A percentile compares a stretch with the other conserved stretches of the same genome.
phyloP scores from a whole-genome alignment of 2,113 vertebrate genomes.

The Toxotes chatareus region DNA sequence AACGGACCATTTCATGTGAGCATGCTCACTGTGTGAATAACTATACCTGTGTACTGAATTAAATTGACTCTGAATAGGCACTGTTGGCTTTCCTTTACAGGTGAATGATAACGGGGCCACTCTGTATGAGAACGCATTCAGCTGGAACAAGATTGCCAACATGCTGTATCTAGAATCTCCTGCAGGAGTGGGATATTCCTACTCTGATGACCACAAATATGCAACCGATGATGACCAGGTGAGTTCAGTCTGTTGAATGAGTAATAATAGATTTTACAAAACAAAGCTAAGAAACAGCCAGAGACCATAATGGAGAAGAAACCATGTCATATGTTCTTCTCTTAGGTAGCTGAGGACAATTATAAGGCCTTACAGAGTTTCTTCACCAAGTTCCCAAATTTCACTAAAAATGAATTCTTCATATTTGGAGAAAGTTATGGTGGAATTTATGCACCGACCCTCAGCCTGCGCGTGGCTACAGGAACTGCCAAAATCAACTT shows the following conservation, averaged over 20 bases:
- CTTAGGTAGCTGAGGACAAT: constrained; percentile 84
- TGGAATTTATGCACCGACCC: constrained; percentile 83
- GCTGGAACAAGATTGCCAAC: constrained; percentile 86
- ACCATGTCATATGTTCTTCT: not conserved
- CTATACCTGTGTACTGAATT: not conserved
- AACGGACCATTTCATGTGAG: constrained; percentile 86
- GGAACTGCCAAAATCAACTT: constrained; percentile 79
- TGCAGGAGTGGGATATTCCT: constrained; percentile 87
- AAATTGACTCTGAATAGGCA: not conserved
- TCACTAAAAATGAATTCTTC: constrained; percentile 83
- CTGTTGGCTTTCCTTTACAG: constrained; percentile 50
- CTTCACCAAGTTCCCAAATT: constrained; percentile 85
- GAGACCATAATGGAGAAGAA: too few relatives aligned
- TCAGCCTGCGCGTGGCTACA: constrained; percentile 77
- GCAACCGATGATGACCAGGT: constrained; percentile 82
- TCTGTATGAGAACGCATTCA: constrained; percentile 82
- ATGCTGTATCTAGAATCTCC: constrained; percentile 85
- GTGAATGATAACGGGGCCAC: constrained; percentile 80
- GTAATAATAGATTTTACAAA: not conserved
- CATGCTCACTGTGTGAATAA: not conserved
- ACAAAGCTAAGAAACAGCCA: not conserved
- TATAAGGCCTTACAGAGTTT: constrained; percentile 84
- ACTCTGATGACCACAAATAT: constrained; percentile 80
- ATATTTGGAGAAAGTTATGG: constrained; percentile 88
- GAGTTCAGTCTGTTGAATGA: constrained; percentile 11